phyloP scores from a whole-genome alignment of 2,888 invertebrate species.

The Noctua janthina region DNA sequence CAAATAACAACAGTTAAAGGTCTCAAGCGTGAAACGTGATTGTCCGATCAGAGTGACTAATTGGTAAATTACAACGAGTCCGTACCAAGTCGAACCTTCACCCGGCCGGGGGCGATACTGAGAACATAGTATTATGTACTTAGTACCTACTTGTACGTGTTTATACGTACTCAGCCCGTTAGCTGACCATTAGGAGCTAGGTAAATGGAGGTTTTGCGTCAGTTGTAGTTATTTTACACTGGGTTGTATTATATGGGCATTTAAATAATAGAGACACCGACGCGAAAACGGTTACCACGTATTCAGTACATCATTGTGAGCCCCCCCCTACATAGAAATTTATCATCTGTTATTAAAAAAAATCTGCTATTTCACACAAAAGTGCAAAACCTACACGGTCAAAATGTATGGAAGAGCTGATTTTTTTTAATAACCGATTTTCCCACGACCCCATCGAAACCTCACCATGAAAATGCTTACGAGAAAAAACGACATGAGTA shows the following conservation, averaged over 20 bases:
- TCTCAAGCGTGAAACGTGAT: conserved; percentile 74
- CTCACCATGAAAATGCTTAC: no score
- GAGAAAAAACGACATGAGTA: no score
- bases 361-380: no score
- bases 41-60: conserved; percentile 77
- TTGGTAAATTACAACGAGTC: conserved; percentile 76
- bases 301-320: no score
- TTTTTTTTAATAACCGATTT: no score
- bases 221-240: conserved; percentile 21
- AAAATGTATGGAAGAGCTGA: no score
- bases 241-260: not conserved
- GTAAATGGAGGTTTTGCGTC: conserved; percentile 20
- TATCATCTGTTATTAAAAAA: no score
- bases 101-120: conserved; percentile 53
- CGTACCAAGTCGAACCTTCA: conserved; percentile 56
- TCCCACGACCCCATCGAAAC: no score
- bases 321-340: no score
- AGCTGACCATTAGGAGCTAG: conserved; percentile 35
- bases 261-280: not conserved
- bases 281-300: no score
- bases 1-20: conserved; percentile 66
- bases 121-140: conserved; percentile 56
- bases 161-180: conserved; percentile 42
- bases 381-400: no score
- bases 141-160: conserved; percentile 50